Percentiles rank a stretch among this genome's conserved stretches.
phyloP scores from a whole-genome alignment of 2,113 vertebrate species.

The Gambusia holbrooki region DNA sequence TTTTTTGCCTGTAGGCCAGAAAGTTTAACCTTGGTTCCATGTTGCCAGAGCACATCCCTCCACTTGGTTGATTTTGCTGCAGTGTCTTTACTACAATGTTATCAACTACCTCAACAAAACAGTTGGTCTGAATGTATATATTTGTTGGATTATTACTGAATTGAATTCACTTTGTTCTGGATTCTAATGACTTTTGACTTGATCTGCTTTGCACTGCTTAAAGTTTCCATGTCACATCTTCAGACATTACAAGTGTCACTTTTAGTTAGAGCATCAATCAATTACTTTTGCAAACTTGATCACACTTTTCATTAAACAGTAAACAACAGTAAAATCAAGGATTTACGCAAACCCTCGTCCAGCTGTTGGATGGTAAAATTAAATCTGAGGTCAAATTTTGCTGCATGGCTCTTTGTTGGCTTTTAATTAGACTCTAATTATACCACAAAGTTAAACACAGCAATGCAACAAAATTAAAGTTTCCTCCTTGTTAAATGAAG shows the following conservation, averaged over 20 bases:
- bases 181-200: neutral
- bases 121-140: no score
- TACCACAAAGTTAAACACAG: neutral
- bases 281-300: neutral
- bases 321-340: neutral
- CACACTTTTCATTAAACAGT: neutral
- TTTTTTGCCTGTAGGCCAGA: neutral
- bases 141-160: no score
- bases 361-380: neutral
- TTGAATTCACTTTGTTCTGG: no score
- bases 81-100: neutral
- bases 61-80: neutral
- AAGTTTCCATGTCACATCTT: neutral
- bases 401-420: neutral
- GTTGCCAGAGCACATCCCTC: neutral
- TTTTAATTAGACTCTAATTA: slow-evolving; percentile 2
- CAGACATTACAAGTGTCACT: neutral
- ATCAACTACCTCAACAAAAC: neutral
- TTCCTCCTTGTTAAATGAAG: slow-evolving; percentile 18
- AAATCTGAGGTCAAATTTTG: neutral
- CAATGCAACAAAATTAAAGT: slow-evolving; percentile 12
- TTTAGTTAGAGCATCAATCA: neutral
- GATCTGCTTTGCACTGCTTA: neutral
- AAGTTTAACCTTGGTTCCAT: neutral
- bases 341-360: neutral